These are phyloP conservation scores for Dolichotis patagonum DNA, from an alignment of 2,113 vertebrate genomes.

Conservation along the genomic window DNA sequence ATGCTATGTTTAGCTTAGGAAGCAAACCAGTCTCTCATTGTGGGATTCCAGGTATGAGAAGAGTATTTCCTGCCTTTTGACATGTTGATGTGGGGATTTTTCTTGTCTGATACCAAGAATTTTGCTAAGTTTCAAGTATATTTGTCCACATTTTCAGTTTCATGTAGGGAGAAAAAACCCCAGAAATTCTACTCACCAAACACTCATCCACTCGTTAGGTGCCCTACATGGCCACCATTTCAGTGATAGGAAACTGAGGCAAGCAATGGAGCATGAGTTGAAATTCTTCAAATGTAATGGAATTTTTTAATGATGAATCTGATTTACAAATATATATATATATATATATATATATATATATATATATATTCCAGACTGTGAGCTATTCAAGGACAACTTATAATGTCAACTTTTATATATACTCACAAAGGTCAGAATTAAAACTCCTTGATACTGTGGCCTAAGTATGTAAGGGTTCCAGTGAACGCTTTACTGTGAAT, in stretches of 20 bases:
- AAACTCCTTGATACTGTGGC: neutral
- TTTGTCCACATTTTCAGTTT: neutral
- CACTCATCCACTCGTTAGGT: neutral
- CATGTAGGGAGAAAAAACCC: neutral
- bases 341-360: neutral
- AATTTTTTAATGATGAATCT: neutral
- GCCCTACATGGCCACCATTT: neutral
- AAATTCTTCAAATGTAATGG: neutral
- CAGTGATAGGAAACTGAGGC: neutral
- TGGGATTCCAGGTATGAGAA: neutral
- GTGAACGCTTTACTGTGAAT: neutral
- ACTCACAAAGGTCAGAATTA: neutral
- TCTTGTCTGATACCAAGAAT: neutral
- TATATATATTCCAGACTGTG: neutral
- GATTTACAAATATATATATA: neutral
- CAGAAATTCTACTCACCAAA: neutral
- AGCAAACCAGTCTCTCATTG: neutral
- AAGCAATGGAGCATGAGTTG: neutral
- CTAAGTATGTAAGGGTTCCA: neutral
- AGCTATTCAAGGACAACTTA: neutral
- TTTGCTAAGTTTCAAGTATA: neutral
- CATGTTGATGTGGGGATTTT: neutral
- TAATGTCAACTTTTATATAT: neutral
- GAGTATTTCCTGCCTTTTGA: neutral
- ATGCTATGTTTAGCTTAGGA: neutral